Evolutionary conservation across 2,113 vertebrate species (phyloP), one percentile per base, ranked within the genome.

Genomic region (Thamnophis sirtalis): DNA sequence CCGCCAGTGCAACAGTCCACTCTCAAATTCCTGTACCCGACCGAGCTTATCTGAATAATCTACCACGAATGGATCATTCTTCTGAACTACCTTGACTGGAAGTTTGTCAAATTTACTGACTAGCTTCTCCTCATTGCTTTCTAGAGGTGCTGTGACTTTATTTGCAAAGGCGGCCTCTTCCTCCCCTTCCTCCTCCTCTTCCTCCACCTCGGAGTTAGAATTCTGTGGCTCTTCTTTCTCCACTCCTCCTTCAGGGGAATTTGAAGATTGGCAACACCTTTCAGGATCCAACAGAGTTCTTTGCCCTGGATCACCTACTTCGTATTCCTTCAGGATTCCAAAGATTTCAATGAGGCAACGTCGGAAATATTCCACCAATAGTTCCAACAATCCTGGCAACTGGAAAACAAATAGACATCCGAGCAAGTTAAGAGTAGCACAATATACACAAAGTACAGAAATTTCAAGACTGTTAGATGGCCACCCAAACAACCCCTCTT

Each of bases 311-410:
- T 99, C 98, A 94, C 99, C 99, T 93, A 99, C 99, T 96, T 99
- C 99, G 19, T 99, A 99, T 95, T 99, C 99, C 92, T 98, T 98
- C 96, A 99, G 97, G 95, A 99, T 99, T 93, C 99, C 99, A 96
- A 99, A 99, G 96, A 99, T 99, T 96, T 99, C 99, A 0, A 99
- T 99, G 96, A 99, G 98, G 97, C 99, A 99, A 96, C 99, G 99
- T 93, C 99, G 98, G 97, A 99, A 99, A 97, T 99, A 99, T 96
- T 99, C 99, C 95, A 99, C 99, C 91, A 99, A 96, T 96, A 99
- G 98, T 92, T 99, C 99, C 93, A 99, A 96, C 92, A 99, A 97
- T 49, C 99, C 99, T 93, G 99, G 99, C 94, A 99, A 98, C 99
- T 99, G 93, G 9, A 84, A 89, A 92, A 94, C 54, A 94, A 94